Evolutionary conservation across 2,888 invertebrate genomes (phyloP), one percentile per base, ranked within the genome.

Genomic region (Ennomos fuscantarius): DNA sequence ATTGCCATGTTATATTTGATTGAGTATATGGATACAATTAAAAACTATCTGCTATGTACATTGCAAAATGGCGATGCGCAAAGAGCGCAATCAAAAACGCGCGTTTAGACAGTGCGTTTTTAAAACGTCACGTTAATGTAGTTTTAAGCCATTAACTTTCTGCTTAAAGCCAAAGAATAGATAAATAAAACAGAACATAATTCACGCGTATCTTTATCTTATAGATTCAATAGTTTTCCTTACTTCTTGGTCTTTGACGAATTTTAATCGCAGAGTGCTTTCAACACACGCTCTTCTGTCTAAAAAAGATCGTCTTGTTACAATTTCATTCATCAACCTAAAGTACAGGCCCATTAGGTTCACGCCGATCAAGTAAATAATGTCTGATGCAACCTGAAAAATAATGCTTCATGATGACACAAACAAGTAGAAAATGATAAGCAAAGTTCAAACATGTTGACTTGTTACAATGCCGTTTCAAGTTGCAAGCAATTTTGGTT

Each of bases 271-370:
- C 43, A 96, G 90, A 46, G 97, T 97, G 50, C 96, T 96, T 82
- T 97, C 96, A 12, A 98, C 96, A 74, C 96, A 97, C 37, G 96
- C 96, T 60, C 98, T 90, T 36, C 97, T 94, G 78, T 98, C 98
- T 55, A 98, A 90, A 81, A 98, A 98, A 1, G 98, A 97, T 62
- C 96, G 93, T 61, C 98, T 92, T 63, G 97, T 96, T 12, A 97
- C 96, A 43, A 98, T 95, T 87, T 98, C 98, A 65, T 96, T 96
- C 94, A 98, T 95, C 68, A 96, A 94, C 52, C 97, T 95, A 83
- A 97, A 97, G 88, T 96, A 97, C n/a, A 97, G 88, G 2, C 98
- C 98, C 82, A 98, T 93, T 10, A 95, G 91, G 79, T 97, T 98
- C 8, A 96, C 94, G 65, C 96, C 96, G 11, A 94, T 70, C 59